These are phyloP conservation scores for Enteromius anoplus DNA, from an alignment of 2,797 vertebrate genomes.

Conservation along the genomic window DNA sequence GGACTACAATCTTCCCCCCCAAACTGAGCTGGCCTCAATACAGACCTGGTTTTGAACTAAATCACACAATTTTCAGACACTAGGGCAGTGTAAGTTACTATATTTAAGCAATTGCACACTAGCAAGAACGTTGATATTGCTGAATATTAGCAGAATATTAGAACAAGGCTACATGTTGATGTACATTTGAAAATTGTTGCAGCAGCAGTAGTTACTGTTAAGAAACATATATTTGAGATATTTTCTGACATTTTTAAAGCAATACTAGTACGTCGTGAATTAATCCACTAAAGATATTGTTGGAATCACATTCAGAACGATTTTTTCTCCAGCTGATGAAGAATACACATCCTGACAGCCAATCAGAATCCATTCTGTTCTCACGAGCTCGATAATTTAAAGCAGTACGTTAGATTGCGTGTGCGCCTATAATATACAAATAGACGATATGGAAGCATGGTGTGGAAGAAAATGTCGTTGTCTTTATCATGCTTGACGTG, in stretches of 20 bases:
- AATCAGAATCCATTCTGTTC: too few relatives aligned
- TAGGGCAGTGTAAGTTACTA: neutral
- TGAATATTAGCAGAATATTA: neutral
- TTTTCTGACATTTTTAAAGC: neutral
- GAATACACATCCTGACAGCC: too few relatives aligned
- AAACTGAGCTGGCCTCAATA: conserved; percentile 86
- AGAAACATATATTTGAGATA: neutral
- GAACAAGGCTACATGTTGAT: neutral
- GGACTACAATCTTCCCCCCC: conserved; percentile 80
- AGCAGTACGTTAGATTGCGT: too few relatives aligned
- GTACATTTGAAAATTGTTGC: neutral
- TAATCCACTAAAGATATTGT: too few relatives aligned
- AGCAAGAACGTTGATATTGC: conserved; percentile 1
- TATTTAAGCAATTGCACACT: neutral
- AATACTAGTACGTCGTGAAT: too few relatives aligned
- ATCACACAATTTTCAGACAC: conserved; percentile 18
- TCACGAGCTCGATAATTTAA: too few relatives aligned
- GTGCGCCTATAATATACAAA: too few relatives aligned
- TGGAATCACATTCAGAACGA: too few relatives aligned
- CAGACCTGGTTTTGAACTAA: conserved; percentile 80
- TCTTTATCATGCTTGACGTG: too few relatives aligned
- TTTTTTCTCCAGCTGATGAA: too few relatives aligned
- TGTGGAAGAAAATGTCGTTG: too few relatives aligned
- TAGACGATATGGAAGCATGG: too few relatives aligned
- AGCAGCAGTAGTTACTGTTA: neutral